Evolutionary conservation across 2,113 vertebrate genomes (phyloP), one percentile per base, ranked within the genome.

Genomic region (Pteronura brasiliensis): DNA sequence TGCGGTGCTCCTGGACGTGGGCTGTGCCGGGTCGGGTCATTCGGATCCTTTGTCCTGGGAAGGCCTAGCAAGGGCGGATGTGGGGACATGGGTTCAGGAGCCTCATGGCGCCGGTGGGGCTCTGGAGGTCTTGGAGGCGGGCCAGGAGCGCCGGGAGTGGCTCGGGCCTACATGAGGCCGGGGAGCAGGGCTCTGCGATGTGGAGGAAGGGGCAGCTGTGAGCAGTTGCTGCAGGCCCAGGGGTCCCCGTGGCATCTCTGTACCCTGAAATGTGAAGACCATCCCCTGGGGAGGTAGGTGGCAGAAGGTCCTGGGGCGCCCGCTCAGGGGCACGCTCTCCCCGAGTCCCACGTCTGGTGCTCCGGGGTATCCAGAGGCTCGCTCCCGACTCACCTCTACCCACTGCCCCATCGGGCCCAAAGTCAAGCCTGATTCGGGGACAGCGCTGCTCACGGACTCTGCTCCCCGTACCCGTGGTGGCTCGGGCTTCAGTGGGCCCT

Each of bases 341-440:
- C 3, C 0, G 2, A 4, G 13, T 1, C 21, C 20, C 0, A 36
- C 11, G 44, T 18, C 55, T 12, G 0, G 34, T 1, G 39, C 1
- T 52, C 47, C 17, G 1, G 31, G 1, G 4, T 39, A 7, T 76
- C 47, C n/a, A 2, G 69, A 49, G 72, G 1, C 81, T 34, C 15
- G 3, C n/a, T 20, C n/a, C 8, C 6, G 71, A 42, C 65, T 42
- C 11, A 7, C 27, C 17, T 31, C 13, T n/a, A 13, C 15, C 17
- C 49, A 4, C 10, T 1, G 63, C 55, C 76, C 12, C 0, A 0
- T 10, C 20, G 15, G 59, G 80, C 4, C 34, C 47, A 4, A 34
- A 36, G 29, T n/a, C 1, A 18, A 34, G n/a, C 59, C 42, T 39
- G 3, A 67, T 13, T 52, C 18, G 23, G 61, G 12, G 34, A 39